Evolutionary conservation across 2,888 invertebrate species (phyloP), one percentile per base, ranked within the genome.

Genomic region (Macropis europaea): DNA sequence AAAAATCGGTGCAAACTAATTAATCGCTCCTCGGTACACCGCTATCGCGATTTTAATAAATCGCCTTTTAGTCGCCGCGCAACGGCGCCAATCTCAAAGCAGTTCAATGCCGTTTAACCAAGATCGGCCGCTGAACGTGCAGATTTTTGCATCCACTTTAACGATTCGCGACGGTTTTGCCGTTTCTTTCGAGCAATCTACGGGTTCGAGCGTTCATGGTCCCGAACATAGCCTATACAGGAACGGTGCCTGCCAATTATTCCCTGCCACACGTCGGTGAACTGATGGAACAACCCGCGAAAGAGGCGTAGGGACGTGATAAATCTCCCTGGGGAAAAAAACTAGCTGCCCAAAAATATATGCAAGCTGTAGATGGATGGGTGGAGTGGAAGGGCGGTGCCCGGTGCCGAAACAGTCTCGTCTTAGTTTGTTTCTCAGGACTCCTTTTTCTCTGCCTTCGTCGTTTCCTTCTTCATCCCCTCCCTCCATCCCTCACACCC

Each of bases 291-390:
- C 73, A 82, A 81, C 69, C 75, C 76, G 83, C 84, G 84, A 82
- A 77, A 77, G 78, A 75, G 75, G 77, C 74, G 77, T 73, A 75
- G 77, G 81, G 73, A 81, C 82, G 82, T 83, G 87, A 88, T 88
- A 88, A 88, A 88, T 88, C 86, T 86, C 75, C 79, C 79, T 77
- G 62, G 57, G 76, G 63, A 68, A 81, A 82, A 84, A 84, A 85
- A 85, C 84, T 84, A 83, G 83, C 82, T 81, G 84, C 76, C 77
- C 79, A 81, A 87, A 85, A 84, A 84, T 83, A 85, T 88, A 85
- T 87, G 85, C 86, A 82, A 75, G 82, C 73, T 78, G 76, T 85
- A 88, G 87, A 88, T 86, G 86, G 85, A 89, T 88, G 88, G 85
- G 83, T 86, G 84, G 85, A 88, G 84, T 84, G 81, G 73, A 81